Conservation (phyloP, 2,113 vertebrate genomes). For the Pimephales promelas region DNA sequence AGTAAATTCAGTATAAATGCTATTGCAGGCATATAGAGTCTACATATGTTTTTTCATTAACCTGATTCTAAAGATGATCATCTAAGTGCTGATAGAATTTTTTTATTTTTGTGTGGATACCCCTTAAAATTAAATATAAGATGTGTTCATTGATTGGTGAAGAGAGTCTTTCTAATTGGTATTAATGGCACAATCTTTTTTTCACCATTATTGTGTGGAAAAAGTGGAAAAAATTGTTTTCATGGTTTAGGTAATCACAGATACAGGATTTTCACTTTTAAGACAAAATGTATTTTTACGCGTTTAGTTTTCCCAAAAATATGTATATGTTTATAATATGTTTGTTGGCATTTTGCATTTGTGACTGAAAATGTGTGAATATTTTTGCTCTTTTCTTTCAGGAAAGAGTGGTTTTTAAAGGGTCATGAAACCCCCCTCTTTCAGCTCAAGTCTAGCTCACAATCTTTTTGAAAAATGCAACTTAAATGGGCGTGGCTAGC, state of each 20-base stretch:
- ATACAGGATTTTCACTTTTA: neutral
- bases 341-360: neutral
- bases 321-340: neutral
- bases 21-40: neutral
- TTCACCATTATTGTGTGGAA: neutral
- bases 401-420: neutral
- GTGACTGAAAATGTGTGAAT: neutral
- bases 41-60: neutral
- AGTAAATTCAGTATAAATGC: neutral
- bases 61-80: no score
- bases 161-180: neutral
- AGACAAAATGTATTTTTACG: no score
- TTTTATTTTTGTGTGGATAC: no score
- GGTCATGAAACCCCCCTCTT: no score
- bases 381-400: neutral
- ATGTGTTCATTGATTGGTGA: neutral
- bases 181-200: neutral
- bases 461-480: no score
- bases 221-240: neutral
- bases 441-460: no score
- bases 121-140: neutral
- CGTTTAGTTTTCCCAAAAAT: neutral
- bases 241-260: neutral
- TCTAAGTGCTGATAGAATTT: no score
- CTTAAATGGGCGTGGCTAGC: no score